These are phyloP conservation scores for Vimba vimba DNA, from an alignment of 2,113 vertebrate species.

Conservation along the genomic window DNA sequence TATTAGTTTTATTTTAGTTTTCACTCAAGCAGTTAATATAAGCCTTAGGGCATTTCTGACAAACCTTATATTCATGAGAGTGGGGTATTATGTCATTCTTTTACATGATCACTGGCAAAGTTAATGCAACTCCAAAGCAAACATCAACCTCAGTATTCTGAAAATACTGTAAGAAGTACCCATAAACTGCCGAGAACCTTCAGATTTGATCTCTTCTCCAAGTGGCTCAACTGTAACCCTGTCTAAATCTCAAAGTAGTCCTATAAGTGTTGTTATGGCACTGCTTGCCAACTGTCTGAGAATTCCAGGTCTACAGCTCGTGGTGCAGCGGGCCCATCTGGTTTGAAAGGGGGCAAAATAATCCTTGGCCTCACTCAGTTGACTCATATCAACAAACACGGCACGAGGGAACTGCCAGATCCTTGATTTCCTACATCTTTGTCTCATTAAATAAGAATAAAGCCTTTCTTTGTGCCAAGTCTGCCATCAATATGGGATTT, in stretches of 20 bases:
- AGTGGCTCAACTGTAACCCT: slow-evolving; percentile 42
- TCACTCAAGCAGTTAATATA: slow-evolving; percentile 1
- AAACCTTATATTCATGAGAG: slow-evolving; percentile 18
- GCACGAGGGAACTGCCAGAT: slow-evolving; percentile 15
- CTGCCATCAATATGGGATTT: slow-evolving; percentile 38
- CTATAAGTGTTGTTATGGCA: slow-evolving; percentile 43
- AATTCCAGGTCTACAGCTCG: slow-evolving; percentile 40
- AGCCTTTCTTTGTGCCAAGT: slow-evolving; percentile 25
- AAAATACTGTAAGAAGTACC: not conserved
- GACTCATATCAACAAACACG: slow-evolving; percentile 48
- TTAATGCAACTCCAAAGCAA: slow-evolving; percentile 7
- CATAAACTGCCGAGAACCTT: not conserved
- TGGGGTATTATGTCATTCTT: not conserved
- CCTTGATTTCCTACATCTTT: slow-evolving; percentile 45
- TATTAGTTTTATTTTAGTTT: slow-evolving; percentile 6
- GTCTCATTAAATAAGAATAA: slow-evolving; percentile 54
- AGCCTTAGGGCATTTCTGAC: slow-evolving; percentile 3
- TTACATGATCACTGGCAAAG: not conserved
- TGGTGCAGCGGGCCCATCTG: slow-evolving; percentile 62
- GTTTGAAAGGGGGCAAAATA: slow-evolving; percentile 54
- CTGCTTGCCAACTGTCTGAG: slow-evolving; percentile 59
- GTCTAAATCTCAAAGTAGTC: slow-evolving; percentile 25
- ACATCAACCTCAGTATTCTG: not conserved
- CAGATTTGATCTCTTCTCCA: slow-evolving; percentile 23
- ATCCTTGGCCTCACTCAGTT: slow-evolving; percentile 20